Conservation (phyloP, 2,113 vertebrate genomes). For the Charina bottae region DNA sequence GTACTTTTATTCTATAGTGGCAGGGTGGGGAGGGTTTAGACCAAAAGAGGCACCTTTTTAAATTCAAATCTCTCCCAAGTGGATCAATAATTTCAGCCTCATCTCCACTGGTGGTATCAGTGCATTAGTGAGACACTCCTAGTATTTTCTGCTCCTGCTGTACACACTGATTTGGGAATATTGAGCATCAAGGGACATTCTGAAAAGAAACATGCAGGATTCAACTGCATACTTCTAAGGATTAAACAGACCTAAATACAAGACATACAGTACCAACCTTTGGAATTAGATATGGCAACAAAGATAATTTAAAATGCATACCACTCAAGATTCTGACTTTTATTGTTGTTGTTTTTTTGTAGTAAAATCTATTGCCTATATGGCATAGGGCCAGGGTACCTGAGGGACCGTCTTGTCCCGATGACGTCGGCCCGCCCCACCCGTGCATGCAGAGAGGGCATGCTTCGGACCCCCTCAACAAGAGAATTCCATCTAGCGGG, state of each 20-base stretch:
- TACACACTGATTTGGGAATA: too few species aligned
- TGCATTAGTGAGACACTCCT: not conserved
- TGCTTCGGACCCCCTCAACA: too few species aligned
- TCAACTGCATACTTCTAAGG: conserved; percentile 21
- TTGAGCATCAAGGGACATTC: not conserved
- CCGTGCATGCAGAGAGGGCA: too few species aligned
- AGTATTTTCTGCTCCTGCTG: not conserved
- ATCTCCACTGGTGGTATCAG: not conserved
- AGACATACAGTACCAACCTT: conserved; percentile 14
- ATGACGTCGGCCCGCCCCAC: too few species aligned
- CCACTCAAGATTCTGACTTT: conserved; percentile 11
- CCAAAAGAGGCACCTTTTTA: not conserved
- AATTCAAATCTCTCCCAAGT: not conserved
- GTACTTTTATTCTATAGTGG: not conserved
- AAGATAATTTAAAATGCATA: not conserved
- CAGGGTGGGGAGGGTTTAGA: not conserved
- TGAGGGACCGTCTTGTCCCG: too few species aligned
- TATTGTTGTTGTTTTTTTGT: conserved; percentile 8
- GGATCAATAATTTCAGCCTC: not conserved
- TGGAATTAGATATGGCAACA: conserved; percentile 33
- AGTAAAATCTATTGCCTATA: conserved; percentile 56
- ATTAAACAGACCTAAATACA: not conserved
- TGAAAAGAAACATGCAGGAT: not conserved
- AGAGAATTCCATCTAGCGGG: too few species aligned
- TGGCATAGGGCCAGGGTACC: too few species aligned